Evolutionary conservation across 2,113 vertebrate genomes (phyloP), one percentile per base, ranked within the genome.

Genomic region (Ivindomyrus marchei): DNA sequence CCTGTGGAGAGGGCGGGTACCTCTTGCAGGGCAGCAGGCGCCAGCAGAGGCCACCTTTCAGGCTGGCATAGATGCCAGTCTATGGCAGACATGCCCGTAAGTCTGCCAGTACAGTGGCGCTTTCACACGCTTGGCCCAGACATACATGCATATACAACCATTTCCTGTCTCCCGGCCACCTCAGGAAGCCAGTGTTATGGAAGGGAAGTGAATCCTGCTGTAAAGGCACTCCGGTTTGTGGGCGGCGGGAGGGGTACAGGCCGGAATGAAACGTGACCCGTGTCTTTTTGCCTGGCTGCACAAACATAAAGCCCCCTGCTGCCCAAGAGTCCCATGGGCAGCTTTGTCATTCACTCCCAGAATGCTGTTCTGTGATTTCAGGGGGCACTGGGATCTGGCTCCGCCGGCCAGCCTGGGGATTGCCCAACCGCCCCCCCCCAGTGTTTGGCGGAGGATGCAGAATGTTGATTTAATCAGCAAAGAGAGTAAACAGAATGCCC

Each of bases 121-220:
- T 49, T 80, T 50, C 84, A 49, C 84, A 4, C 47, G 21, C 19
- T 86, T 50, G 11, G 19, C n/a, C 84, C 45, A 85, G 42, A 85
- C 83, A 85, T 39, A 50, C 84, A 86, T 15, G 47, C 46, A 49
- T 24, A 88, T 56, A 58, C 58, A 74, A n/a, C 58, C 56, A 45
- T 70, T 45, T 74, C 39, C 62, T 46, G 52, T 56, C 39, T 70
- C 58, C 62, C 13, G 92, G 90, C 92, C 92, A 74, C 91, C 84
- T 92, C 93, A 94, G 94, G 94, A 95, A 95, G 91, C 62, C 89
- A 46, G 89, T 95, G 94, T 94, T 95, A 92, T 95, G 94, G 92
- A 91, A 93, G 91, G 94, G 94, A 95, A 93, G 93, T 93, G 92
- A 92, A 93, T 94, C 93, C 92, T 1, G 19, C 92, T 91, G 94